Conservation (phyloP, 2,888 invertebrate genomes). For the Noctua pronuba region DNA sequence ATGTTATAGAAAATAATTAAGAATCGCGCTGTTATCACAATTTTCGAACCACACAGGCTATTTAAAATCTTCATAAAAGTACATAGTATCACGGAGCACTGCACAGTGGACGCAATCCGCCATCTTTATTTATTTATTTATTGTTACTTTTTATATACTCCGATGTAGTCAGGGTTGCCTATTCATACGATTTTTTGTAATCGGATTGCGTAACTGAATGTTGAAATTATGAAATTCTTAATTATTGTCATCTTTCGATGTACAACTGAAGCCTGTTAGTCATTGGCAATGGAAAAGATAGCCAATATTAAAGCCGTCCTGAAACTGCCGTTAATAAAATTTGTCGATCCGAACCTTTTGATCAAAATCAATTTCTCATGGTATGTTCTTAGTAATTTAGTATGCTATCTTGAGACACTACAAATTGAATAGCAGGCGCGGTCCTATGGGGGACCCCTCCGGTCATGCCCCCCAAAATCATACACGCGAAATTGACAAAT, state of each 20-base stretch:
- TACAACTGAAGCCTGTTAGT: background rate
- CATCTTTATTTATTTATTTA: conserved; percentile 77
- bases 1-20: conserved; percentile 21
- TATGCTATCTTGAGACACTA: background rate
- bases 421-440: background rate
- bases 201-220: background rate
- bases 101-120: conserved; percentile 70
- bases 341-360: background rate
- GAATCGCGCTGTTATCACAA: conserved; percentile 40
- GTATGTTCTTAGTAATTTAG: background rate
- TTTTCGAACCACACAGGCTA: conserved; percentile 22
- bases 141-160: conserved; percentile 53
- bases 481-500: no score
- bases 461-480: no score
- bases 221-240: conserved; percentile 6
- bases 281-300: background rate
- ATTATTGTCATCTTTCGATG: background rate
- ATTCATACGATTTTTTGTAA: conserved; percentile 1
- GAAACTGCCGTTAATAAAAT: background rate
- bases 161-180: conserved; percentile 53
- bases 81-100: conserved; percentile 59
- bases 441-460: no score
- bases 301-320: no score
- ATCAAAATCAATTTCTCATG: background rate
- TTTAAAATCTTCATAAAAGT: conserved; percentile 29